Evolutionary conservation across 2,888 invertebrate species (phyloP), one percentile per base, ranked within the genome.

Genomic region (Ecliptopera silaceata): DNA sequence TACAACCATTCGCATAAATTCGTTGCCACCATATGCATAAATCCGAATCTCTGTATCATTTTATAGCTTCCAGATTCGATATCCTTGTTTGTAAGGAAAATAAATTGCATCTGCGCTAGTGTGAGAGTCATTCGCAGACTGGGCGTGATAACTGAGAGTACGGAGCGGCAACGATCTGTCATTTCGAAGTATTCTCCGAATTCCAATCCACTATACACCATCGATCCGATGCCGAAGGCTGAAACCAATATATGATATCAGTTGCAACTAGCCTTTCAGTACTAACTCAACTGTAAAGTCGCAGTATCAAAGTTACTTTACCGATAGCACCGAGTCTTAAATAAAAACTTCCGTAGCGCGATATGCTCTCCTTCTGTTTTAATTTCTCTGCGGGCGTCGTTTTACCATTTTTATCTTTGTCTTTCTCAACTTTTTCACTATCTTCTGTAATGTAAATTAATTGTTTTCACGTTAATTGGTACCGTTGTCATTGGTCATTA

Each of bases 1-100:
- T 96, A 95, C 45, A 98, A 82, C 98, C 98, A 98, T 71, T 98
- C 97, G 85, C 97, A 98, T 12, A 98, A 85, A 85, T 98, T 98
- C 13, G 97, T 97, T 1, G 97, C 98, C 47, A 98, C 94, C 94
- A 97, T 95, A 79, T 98, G 98, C 97, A 98, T 98, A 38, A 98
- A 93, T 5, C 98, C 98, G 69, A 98, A 96, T 66, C 97, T 93
- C 15, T 97, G 96, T 47, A 97, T 92, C 42, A 94, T 92, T 74
- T 94, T 94, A 74, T 94, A 94, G 42, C 92, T 89, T 15, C 94
- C 93, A 69, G 95, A 92, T 72, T 88, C 88, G 52, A 91, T 90
- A 64, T 91, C 91, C 83, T 96, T 96, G 66, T 96, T 96, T 74
- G 97, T 97, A 36, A 98, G 93, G 80, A 98, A 98, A 70, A 98